phyloP scores from a whole-genome alignment of 2,797 vertebrate genomes.

The Orientallactaga sibirica region DNA sequence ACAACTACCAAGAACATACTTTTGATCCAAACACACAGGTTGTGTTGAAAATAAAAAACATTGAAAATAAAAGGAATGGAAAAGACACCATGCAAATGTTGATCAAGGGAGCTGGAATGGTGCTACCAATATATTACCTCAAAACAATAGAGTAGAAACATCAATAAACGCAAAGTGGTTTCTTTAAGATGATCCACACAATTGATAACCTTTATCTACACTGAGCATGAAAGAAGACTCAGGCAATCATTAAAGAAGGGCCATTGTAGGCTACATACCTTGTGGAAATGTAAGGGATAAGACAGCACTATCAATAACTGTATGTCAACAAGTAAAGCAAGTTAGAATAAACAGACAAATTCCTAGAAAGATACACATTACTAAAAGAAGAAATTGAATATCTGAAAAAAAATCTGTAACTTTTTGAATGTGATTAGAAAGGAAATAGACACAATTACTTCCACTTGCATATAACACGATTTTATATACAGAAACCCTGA shows the following conservation, averaged over 20 bases:
- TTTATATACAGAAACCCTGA: constrained; percentile 1
- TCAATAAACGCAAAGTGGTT: constrained; percentile 12
- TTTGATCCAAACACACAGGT: constrained; percentile 49
- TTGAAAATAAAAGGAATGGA: constrained; percentile 43
- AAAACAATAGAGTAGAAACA: constrained; percentile 40
- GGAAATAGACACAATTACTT: constrained; percentile 25
- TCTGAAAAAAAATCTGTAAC: neutral
- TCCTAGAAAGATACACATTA: constrained; percentile 44
- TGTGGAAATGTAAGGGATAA: constrained; percentile 48
- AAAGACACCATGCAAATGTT: constrained; percentile 13
- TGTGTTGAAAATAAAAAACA: constrained; percentile 49
- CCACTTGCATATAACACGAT: neutral
- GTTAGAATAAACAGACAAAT: constrained; percentile 31
- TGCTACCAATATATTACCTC: neutral
- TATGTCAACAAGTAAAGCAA: neutral
- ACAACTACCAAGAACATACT: neutral
- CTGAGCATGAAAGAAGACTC: neutral
- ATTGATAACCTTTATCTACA: neutral
- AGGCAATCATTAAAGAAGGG: constrained; percentile 9
- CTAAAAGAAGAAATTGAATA: constrained; percentile 21
- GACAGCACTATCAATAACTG: constrained; percentile 1
- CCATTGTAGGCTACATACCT: neutral
- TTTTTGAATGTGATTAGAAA: constrained; percentile 40
- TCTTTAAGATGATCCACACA: constrained; percentile 39
- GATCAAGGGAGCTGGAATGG: neutral